Percentiles rank a stretch among this genome's conserved stretches.
Conservation (phyloP, 2,113 vertebrate species). For the Hippocampus mohnikei region DNA sequence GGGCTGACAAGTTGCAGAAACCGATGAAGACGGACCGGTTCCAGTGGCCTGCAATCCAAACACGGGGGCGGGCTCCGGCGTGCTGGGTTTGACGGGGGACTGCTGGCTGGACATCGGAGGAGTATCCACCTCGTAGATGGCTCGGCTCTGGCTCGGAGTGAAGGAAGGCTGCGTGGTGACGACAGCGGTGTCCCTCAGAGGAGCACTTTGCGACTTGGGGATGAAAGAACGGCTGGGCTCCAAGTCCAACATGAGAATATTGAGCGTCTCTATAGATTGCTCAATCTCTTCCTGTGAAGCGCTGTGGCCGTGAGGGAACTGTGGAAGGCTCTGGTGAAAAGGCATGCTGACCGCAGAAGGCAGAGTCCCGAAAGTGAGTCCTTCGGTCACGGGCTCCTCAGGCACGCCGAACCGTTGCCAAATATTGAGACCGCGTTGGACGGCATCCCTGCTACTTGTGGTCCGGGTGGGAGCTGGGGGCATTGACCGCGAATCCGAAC, state of each 20-base stretch:
- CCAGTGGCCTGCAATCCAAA: conserved; percentile 53
- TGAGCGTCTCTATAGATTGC: conserved; percentile 92
- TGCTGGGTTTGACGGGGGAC: conserved; percentile 40
- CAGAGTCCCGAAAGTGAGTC: conserved; percentile 60
- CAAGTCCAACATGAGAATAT: conserved; percentile 92
- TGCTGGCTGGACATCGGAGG: conserved; percentile 32
- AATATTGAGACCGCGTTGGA: conserved; percentile 90
- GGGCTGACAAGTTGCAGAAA: conserved; percentile 45
- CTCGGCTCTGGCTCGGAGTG: conserved; percentile 66
- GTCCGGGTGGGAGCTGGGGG: conserved; percentile 86
- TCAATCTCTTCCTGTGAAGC: conserved; percentile 91
- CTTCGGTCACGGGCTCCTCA: conserved; percentile 72
- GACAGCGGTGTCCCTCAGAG: conserved; percentile 61
- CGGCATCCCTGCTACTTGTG: conserved; percentile 91
- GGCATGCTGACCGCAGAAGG: conserved; percentile 49
- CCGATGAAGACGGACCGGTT: conserved; percentile 38
- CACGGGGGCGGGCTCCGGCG: conserved; percentile 41
- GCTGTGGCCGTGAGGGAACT: conserved; percentile 80
- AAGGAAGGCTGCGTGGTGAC: conserved; percentile 81
- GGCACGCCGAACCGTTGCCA: conserved; percentile 88
- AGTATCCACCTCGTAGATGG: conserved; percentile 58
- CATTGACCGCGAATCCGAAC: conserved; percentile 65
- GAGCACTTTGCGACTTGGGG: conserved; percentile 86
- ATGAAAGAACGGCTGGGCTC: conserved; percentile 68
- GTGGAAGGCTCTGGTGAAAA: conserved; percentile 83